A percentile compares a stretch with the other conserved stretches of the same genome.
Conservation (phyloP, 1,140 invertebrate genomes). For the Drosophila ambigua region DNA sequence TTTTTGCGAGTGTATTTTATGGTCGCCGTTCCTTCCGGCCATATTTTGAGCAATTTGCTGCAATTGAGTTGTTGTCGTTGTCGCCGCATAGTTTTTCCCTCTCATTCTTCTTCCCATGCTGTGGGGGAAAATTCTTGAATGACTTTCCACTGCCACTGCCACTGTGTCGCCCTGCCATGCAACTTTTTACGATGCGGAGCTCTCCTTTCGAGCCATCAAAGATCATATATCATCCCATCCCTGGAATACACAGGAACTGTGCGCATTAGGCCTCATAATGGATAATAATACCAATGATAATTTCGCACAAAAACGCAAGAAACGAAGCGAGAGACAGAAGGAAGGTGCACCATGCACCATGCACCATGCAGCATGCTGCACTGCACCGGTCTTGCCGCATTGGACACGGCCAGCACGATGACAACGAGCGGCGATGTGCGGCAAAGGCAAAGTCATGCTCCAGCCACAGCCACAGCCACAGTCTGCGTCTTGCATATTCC, state of each 20-base stretch:
- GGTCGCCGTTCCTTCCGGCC: neutral
- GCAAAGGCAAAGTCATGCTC: slow-evolving; percentile 19
- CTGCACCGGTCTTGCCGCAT: slow-evolving; percentile 21
- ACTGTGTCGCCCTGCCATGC: no score
- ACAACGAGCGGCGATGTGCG: no score
- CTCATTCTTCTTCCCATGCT: neutral
- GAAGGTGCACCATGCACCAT: neutral
- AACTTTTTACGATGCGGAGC: neutral
- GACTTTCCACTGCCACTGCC: slow-evolving; percentile 18
- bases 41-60: slow-evolving; percentile 33
- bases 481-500: slow-evolving; percentile 20
- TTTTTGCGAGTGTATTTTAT: slow-evolving; percentile 9
- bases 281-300: slow-evolving; percentile 76
- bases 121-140: slow-evolving; percentile 35
- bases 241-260: slow-evolving; percentile 64
- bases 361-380: no score
- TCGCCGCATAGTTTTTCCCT: slow-evolving; percentile 31
- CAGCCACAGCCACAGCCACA: slow-evolving; percentile 4
- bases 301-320: slow-evolving; percentile 59
- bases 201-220: slow-evolving; percentile 23
- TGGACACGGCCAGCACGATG: slow-evolving; percentile 42
- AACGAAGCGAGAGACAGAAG: slow-evolving; percentile 5
- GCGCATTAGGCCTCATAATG: slow-evolving; percentile 74
- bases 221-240: slow-evolving; percentile 17
- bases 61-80: slow-evolving; percentile 65